A percentile compares a stretch with the other conserved stretches of the same genome.
Evolutionary conservation across 2,113 vertebrate genomes (phyloP).

Genomic region (Tursiops truncatus): DNA sequence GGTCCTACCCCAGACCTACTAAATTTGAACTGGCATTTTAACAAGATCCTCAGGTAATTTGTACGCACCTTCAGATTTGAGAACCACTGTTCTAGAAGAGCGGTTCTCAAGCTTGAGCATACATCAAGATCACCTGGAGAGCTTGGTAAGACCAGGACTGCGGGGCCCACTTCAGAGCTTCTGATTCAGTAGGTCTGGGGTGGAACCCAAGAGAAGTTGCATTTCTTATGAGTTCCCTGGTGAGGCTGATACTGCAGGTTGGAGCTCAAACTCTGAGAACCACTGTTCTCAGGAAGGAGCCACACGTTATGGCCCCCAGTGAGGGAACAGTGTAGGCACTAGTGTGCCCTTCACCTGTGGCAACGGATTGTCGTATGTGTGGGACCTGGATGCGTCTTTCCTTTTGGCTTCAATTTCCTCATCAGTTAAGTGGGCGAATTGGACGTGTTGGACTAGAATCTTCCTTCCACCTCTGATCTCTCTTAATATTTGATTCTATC

Average conservation of each 20-base stretch:
- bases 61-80: not conserved
- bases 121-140: not conserved
- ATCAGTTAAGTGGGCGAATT: not conserved
- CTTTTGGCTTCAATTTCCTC: not conserved
- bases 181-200: not conserved
- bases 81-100: not conserved
- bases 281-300: not conserved
- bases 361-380: not conserved
- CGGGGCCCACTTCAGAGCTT: not conserved
- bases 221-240: not conserved
- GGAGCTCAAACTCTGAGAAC: not conserved
- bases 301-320: rapidly evolving
- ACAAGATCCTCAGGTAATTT: not conserved
- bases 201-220: not conserved
- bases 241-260: no score
- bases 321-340: not conserved
- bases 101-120: not conserved
- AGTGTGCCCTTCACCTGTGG: not conserved
- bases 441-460: not conserved
- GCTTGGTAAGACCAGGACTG: not conserved
- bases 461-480: not conserved
- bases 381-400: not conserved
- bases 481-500: not conserved
- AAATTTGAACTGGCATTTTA: not conserved
- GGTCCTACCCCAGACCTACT: not conserved